Evolutionary conservation across 2,888 invertebrate species (phyloP).

Genomic region (Agrotis ipsilon): DNA sequence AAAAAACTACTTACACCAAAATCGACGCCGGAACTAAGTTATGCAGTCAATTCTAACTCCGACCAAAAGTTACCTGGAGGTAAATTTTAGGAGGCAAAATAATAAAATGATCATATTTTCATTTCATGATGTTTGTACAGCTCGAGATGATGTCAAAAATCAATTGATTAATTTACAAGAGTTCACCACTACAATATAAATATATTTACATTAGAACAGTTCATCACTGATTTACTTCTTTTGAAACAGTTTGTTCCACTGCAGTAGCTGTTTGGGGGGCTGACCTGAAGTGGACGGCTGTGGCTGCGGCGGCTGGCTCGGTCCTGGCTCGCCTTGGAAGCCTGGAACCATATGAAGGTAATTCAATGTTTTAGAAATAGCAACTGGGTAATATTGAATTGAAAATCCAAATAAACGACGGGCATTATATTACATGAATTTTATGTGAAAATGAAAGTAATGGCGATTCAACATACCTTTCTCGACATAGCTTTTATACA

Average conservation of each 20-base stretch:
- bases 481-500: slow-evolving; percentile 78
- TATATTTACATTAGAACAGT: slow-evolving; percentile 59
- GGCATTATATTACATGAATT: too few species aligned
- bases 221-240: slow-evolving; percentile 77
- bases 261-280: slow-evolving; percentile 71
- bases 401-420: too few species aligned
- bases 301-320: slow-evolving; percentile 70
- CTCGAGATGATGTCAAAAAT: slow-evolving; percentile 43
- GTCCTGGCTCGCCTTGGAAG: slow-evolving; percentile 75
- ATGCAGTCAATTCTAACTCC: not conserved
- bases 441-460: not conserved
- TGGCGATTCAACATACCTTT: slow-evolving; percentile 72
- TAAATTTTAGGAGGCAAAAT: slow-evolving; percentile 14
- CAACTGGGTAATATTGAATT: too few species aligned
- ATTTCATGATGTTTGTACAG: slow-evolving; percentile 17
- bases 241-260: slow-evolving; percentile 83
- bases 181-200: slow-evolving; percentile 44
- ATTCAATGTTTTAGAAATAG: not conserved
- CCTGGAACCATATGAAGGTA: slow-evolving; percentile 55
- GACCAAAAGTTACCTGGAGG: slow-evolving; percentile 15
- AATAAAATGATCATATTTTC: slow-evolving; percentile 1
- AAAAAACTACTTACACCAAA: slow-evolving; percentile 22
- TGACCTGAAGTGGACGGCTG: slow-evolving; percentile 73
- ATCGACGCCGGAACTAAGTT: slow-evolving; percentile 23
- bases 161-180: slow-evolving; percentile 46